Base-by-base conservation (phyloP, 1,140 invertebrate species). In the Drosophila asahinai region DNA sequence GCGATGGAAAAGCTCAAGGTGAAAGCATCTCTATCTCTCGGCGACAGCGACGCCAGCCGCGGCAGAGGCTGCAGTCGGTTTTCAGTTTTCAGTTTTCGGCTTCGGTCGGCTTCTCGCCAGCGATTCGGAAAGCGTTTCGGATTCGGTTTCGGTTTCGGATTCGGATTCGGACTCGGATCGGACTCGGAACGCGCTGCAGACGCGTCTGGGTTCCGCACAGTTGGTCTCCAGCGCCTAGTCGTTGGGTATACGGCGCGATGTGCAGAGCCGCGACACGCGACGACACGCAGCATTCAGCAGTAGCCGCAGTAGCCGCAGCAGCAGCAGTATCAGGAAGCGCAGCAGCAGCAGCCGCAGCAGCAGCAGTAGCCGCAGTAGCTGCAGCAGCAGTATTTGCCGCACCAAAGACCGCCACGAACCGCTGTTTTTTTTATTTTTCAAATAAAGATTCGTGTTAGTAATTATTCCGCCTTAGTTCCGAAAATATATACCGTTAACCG, bases 221-320 rank as follows among this genome's bases (percentile, higher is more conserved):
- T 49, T 38, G 57, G 91, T 92, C 91, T 92, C 82, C 87, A 92
- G 91, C 89, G 80, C 79, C 79, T 90, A 92, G 91, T 92, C 91
- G 91, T 91, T 92, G 91, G 78, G 89, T 83, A 92, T 84, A 92
- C 91, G 91, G 82, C 91, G 91, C 91, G 91, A 92, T 92, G 91
- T 86, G 78, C 79, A 92, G 87, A 92, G 81, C 89, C 91, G 91
- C 80, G 83, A 87, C 71, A 82, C 83, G 83, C 83, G 76, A 86
- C 79, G 52, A 70, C 62, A 71, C 74, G 80, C 76, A 52, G 49
- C 49, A 68, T 40, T 55, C 51, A 61, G 51, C 66, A 73, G 40
- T 45, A 64, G 63, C 57, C 68, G 77, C 65, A 76, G 74, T 42
- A 74, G 30, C 57, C 40, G 51, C 59, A 47, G 63, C 60, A 67